These are phyloP conservation scores for Trachelus stipa DNA, from an alignment of 2,888 invertebrate species.

Conservation along the genomic window DNA sequence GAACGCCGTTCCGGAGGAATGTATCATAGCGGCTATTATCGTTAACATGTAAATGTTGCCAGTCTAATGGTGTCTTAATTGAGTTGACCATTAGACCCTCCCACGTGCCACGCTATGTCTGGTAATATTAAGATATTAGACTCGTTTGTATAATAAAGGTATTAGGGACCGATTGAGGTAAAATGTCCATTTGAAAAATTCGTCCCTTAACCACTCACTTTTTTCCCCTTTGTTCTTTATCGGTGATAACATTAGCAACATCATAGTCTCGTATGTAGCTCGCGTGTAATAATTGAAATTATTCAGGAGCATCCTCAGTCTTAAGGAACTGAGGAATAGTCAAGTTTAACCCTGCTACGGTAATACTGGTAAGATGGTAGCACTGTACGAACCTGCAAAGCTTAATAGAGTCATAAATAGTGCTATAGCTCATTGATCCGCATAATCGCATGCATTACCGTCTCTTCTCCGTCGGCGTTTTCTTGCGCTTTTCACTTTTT, in stretches of 20 bases:
- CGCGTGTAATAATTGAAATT: background rate
- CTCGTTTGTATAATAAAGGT: constrained; percentile 41
- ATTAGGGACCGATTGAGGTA: constrained; percentile 29
- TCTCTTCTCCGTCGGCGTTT: constrained; percentile 46
- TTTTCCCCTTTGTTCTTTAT: background rate
- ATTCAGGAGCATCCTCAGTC: background rate
- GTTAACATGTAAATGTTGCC: constrained; percentile 58
- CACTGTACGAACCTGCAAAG: constrained; percentile 5
- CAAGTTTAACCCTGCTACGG: background rate
- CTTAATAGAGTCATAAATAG: constrained; percentile 64
- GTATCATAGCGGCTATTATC: constrained; percentile 59
- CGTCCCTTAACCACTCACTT: background rate
- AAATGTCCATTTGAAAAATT: background rate
- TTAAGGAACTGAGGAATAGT: background rate
- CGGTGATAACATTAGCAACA: background rate
- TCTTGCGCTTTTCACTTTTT: constrained; percentile 60
- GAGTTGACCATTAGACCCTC: constrained; percentile 58
- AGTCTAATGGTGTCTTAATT: constrained; percentile 60
- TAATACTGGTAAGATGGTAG: background rate
- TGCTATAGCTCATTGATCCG: constrained; percentile 63
- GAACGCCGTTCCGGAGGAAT: constrained; percentile 42
- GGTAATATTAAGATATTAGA: constrained; percentile 47
- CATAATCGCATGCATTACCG: constrained; percentile 64
- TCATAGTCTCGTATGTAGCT: background rate
- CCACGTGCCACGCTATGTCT: constrained; percentile 28